Evolutionary conservation across 2,797 vertebrate genomes (phyloP), one percentile per base, ranked within the genome.

Genomic region (Antennarius maculatus): DNA sequence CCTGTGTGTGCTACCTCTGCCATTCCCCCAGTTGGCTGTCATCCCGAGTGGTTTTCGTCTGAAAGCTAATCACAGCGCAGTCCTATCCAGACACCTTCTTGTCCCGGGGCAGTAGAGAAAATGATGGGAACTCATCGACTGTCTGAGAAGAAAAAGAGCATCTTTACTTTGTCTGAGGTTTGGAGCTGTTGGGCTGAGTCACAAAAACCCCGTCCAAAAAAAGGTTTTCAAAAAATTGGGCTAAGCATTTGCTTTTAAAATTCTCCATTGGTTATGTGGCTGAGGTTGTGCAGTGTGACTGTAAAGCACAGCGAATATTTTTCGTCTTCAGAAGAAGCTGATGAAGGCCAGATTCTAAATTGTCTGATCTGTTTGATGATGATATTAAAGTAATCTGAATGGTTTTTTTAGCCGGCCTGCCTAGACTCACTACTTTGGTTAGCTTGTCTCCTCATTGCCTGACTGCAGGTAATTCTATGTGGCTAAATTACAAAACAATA

Each of bases 141-240:
- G 79, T 88, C 82, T 84, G 81, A 69, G 70, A 57, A 65, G 73
- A 63, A 82, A 87, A 85, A 78, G 76, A 83, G 42, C 73, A 78
- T 88, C 83, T 86, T 89, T 83, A 77, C 71, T 61, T 45, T 77
- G 86, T 87, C 84, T 90, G 89, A 88, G 85, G 87, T 88, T 83
- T 88, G 17, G 49, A 69, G 28, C 71, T 76, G 59, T 74, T 18
- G 47, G 64, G 67, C 69, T 66, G 51, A 83, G 75, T 10, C 27
- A 69, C 57, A 41, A 62, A 52, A 54, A 49, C 60, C 62, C 34
- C 53, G 17, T 17, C 39, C 13, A 43, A 51, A 77, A 46, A 54
- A 74, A 47, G 17, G 1, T 23, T 23, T 1, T 23, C 56, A 51
- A 51, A 64, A 43, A 61, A 9, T 13, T 41, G 23, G 13, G 45